These are phyloP conservation scores for Parascotia fuliginaria DNA, from an alignment of 2,888 invertebrate genomes.

Conservation along the genomic window DNA sequence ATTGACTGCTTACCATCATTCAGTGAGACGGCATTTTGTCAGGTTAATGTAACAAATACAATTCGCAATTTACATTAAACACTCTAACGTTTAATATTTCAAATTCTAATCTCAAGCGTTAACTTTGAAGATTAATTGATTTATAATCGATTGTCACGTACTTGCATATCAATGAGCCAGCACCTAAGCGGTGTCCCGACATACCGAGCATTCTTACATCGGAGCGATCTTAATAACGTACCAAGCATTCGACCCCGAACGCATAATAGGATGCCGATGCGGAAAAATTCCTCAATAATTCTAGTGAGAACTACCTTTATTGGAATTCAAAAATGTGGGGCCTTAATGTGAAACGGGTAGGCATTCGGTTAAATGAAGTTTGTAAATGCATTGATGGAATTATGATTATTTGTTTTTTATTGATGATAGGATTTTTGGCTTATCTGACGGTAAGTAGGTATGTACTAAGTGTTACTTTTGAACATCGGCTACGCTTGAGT, in stretches of 20 bases:
- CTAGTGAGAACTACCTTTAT: constrained; percentile 58
- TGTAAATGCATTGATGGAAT: constrained; percentile 19
- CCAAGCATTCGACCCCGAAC: constrained; percentile 47
- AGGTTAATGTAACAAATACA: no score
- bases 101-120: no score
- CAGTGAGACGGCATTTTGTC: no score
- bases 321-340: constrained; percentile 73
- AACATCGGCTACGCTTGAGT: no score
- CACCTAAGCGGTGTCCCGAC: constrained; percentile 24
- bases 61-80: no score
- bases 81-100: not conserved
- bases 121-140: constrained; percentile 7
- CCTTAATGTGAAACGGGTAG: constrained; percentile 39
- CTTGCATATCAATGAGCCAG: constrained; percentile 36
- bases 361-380: constrained; percentile 45
- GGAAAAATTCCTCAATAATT: constrained; percentile 75
- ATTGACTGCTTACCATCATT: no score
- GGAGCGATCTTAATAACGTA: constrained; percentile 62
- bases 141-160: not conserved
- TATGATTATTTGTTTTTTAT: not conserved
- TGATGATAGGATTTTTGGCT: no score
- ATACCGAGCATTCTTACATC: constrained; percentile 41
- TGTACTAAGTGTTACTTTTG: no score
- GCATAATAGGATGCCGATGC: constrained; percentile 77
- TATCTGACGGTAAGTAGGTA: no score